phyloP scores from a whole-genome alignment of 1,140 invertebrate species.

The Sitobion miscanthi region DNA sequence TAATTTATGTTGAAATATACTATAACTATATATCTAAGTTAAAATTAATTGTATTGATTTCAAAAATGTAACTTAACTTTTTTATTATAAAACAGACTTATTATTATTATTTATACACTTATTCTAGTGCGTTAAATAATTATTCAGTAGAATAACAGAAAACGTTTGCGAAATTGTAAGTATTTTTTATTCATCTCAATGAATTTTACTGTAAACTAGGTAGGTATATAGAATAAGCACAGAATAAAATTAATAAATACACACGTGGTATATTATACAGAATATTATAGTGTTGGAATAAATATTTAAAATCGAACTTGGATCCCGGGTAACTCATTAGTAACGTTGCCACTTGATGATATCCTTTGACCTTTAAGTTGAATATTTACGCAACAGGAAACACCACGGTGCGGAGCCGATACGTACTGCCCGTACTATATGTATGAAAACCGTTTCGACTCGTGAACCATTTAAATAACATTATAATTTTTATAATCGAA shows the following conservation, averaged over 20 bases:
- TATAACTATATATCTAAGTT: neutral
- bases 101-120: neutral
- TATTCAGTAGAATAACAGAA: neutral
- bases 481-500: constrained; percentile 12
- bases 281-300: neutral
- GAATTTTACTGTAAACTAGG: neutral
- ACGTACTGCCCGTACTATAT: neutral
- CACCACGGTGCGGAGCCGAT: neutral
- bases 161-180: neutral
- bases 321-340: constrained; percentile 45
- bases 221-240: neutral
- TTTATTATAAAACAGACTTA: neutral
- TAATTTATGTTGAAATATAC: neutral
- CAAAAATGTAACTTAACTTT: neutral
- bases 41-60: neutral
- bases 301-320: constrained; percentile 54
- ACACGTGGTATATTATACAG: neutral
- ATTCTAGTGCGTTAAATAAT: neutral
- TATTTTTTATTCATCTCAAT: neutral
- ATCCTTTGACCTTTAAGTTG: constrained; percentile 53
- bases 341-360: constrained; percentile 36
- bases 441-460: neutral
- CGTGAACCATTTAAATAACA: neutral
- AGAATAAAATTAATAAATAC: neutral
- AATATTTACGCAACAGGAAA: constrained; percentile 51